These are phyloP conservation scores for Oxycera nigricornis DNA, from an alignment of 2,888 invertebrate genomes.

Conservation along the genomic window DNA sequence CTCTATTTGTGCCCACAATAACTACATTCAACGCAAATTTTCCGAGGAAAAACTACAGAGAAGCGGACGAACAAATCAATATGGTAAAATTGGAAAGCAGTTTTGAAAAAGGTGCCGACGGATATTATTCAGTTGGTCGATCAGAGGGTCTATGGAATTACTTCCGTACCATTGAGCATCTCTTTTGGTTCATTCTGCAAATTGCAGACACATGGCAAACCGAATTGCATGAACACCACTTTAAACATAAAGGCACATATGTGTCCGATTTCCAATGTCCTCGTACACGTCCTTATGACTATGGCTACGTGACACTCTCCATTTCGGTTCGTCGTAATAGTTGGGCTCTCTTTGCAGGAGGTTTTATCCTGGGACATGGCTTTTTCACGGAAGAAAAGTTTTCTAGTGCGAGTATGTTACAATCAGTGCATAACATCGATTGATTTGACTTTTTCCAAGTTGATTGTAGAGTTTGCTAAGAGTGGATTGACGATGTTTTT, in stretches of 20 bases:
- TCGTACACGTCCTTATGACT: background rate
- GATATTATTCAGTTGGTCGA: slow-evolving; percentile 35
- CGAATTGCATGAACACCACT: slow-evolving; percentile 18
- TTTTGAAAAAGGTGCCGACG: slow-evolving; percentile 11
- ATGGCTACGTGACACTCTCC: background rate
- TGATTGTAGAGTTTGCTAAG: background rate
- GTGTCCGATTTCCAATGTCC: background rate
- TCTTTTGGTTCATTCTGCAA: background rate
- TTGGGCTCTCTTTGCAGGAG: background rate
- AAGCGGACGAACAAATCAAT: background rate
- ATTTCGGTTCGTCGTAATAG: slow-evolving; percentile 18
- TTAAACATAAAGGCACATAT: background rate
- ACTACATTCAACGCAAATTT: too few relatives aligned
- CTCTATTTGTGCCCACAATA: too few relatives aligned
- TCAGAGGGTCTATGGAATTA: slow-evolving; percentile 23
- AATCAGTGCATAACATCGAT: slow-evolving; percentile 22
- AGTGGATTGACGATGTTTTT: background rate
- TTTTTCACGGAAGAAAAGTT: background rate
- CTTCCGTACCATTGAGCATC: slow-evolving; percentile 31
- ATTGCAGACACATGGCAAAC: slow-evolving; percentile 10
- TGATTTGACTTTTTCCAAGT: background rate
- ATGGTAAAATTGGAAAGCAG: background rate
- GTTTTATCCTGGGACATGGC: background rate
- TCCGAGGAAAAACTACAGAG: background rate
- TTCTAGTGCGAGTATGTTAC: background rate